Percentiles rank a stretch among this genome's conserved stretches.
These are phyloP conservation scores for Paguma larvata DNA, from an alignment of 2,797 vertebrate species.

Conservation along the genomic window DNA sequence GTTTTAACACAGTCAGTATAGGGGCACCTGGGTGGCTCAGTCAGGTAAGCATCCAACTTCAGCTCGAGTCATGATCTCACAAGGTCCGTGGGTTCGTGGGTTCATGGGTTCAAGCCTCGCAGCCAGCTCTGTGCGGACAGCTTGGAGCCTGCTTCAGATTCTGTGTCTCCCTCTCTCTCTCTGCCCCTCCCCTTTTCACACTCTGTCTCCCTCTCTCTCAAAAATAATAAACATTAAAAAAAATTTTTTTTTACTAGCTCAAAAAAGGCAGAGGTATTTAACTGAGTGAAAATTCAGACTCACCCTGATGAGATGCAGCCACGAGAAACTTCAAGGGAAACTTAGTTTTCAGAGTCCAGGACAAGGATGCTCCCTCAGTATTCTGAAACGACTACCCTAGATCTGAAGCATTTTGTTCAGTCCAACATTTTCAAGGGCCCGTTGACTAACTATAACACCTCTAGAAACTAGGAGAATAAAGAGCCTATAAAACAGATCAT, in stretches of 20 bases:
- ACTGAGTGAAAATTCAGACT: neutral
- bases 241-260: too few species aligned
- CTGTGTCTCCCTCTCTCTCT: too few species aligned
- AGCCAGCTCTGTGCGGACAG: too few species aligned
- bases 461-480: conserved; percentile 2
- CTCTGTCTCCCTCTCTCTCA: too few species aligned
- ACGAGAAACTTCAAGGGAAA: neutral
- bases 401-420: neutral
- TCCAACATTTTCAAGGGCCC: neutral
- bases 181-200: too few species aligned
- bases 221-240: too few species aligned
- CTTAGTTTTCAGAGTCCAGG: neutral
- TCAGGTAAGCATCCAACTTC: too few species aligned
- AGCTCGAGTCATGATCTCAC: too few species aligned
- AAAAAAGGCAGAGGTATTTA: neutral
- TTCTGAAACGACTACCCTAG: neutral
- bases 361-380: neutral
- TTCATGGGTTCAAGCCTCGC: too few species aligned
- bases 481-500: neutral
- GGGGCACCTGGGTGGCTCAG: too few species aligned
- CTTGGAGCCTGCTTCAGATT: too few species aligned
- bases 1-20: neutral
- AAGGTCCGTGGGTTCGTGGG: too few species aligned
- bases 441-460: neutral
- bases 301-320: neutral